These are phyloP conservation scores for Casuarius casuarius DNA, from an alignment of 2,113 vertebrate species.

Conservation along the genomic window DNA sequence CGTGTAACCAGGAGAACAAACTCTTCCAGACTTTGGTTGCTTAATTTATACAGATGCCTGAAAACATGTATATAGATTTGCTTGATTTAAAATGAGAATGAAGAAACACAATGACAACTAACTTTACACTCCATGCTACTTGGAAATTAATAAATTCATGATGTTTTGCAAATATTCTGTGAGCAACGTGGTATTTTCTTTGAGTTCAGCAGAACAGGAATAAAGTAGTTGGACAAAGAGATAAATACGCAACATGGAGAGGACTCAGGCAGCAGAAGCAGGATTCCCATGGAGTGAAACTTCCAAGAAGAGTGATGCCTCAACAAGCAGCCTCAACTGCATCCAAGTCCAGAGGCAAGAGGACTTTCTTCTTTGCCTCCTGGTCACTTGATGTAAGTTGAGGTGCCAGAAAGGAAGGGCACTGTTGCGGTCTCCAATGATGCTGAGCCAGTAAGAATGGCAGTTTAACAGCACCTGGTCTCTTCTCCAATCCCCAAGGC, in stretches of 20 bases:
- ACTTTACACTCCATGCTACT: neutral
- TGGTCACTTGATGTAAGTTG: neutral
- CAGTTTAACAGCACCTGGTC: neutral
- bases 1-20: conserved; percentile 50
- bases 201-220: neutral
- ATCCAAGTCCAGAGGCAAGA: neutral
- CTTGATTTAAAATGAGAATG: conserved; percentile 21
- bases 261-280: neutral
- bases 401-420: neutral
- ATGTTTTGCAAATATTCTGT: conserved; percentile 66
- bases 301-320: neutral
- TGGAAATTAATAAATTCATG: conserved; percentile 71
- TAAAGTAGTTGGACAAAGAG: neutral
- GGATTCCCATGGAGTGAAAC: neutral
- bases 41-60: conserved; percentile 46
- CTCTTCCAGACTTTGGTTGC: neutral
- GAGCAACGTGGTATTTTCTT: conserved; percentile 2
- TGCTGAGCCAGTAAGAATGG: neutral
- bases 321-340: neutral
- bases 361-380: neutral
- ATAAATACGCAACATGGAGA: neutral
- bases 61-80: neutral
- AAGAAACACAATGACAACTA: neutral
- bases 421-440: neutral
- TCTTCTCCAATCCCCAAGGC: neutral